Percentiles rank a stretch among this genome's conserved stretches.
These are phyloP conservation scores for Clytia hemisphaerica DNA, from an alignment of 30 jellyfish, hydroid and myxozoan species.

Conservation along the genomic window DNA sequence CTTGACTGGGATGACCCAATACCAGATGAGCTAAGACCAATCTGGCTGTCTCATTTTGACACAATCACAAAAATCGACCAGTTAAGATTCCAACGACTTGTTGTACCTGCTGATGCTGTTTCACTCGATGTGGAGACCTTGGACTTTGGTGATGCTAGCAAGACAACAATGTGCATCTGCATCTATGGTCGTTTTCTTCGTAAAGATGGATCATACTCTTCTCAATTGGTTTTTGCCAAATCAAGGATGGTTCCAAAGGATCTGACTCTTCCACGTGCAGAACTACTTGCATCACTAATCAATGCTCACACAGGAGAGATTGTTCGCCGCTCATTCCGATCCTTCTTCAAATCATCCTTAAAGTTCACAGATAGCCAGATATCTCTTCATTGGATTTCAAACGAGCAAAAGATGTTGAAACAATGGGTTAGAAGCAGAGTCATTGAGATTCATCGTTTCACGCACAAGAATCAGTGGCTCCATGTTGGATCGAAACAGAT, in stretches of 20 bases:
- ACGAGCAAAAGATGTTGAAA: not conserved
- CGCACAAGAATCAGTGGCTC: slow-evolving; percentile 7
- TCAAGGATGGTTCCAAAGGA: slow-evolving; percentile 6
- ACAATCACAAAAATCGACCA: not conserved
- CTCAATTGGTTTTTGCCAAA: slow-evolving; percentile 9
- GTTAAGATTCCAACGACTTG: no score
- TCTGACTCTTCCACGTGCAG: not conserved
- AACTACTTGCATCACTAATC: slow-evolving; percentile 1
- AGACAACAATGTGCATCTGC: no score
- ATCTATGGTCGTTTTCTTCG: no score
- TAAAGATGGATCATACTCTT: slow-evolving; percentile 5
- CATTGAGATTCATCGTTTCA: slow-evolving; percentile 4
- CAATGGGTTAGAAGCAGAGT: slow-evolving; percentile 17
- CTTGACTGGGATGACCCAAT: slow-evolving; percentile 1
- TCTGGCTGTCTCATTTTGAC: not conserved
- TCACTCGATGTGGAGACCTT: no score
- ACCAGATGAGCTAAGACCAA: slow-evolving; percentile 6
- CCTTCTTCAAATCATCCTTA: not conserved
- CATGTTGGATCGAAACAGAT: not conserved
- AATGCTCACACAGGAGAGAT: slow-evolving; percentile 5
- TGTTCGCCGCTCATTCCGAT: slow-evolving; percentile 4
- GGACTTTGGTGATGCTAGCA: no score
- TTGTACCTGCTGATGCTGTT: no score
- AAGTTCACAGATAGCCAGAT: slow-evolving; percentile 8
- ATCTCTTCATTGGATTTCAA: slow-evolving; percentile 2